Base-by-base conservation (phyloP, 2,113 vertebrate genomes). In the Nestor notabilis region DNA sequence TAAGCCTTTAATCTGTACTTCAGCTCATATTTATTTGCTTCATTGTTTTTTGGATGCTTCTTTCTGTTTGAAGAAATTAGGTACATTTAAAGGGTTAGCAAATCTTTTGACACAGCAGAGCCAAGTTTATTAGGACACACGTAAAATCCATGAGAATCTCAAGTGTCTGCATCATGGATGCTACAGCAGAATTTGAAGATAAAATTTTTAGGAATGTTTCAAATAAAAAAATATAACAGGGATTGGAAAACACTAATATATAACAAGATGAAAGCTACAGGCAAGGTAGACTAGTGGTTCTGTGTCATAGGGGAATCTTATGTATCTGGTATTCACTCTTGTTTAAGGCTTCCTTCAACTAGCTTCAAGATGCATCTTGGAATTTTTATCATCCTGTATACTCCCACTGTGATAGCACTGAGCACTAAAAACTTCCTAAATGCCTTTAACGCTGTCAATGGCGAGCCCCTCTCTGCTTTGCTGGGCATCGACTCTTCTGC, bases 101-200 rank as follows among this genome's bases (percentile, higher is more conserved):
- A 80, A 39, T 33, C 6, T 74, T 70, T 64, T 63, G 39, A 39
- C 0, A 0, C 11, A 66, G 17, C 19, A 61, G 4, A 70, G 25
- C 2, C 2, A 2, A 39, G 5, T 46, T 74, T 63, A 31, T 8
- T 14, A 1, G 17, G n/a, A 60, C 16, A 50, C 7, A 8, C 6
- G 10, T 33, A 44, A 72, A 76, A 69, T 52, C 25, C 10, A 37
- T 10, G 13, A 53, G 27, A 90, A 72, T 1, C 9, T 81, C 24
- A 21, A 24, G 14, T 41, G 37, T 52, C 23, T 74, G 20, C 14
- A 66, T 28, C 0, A 3, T 20, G 76, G 11, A 29, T 66, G 9
- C 28, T 35, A 44, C 27, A 46, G 29, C 19, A 82, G 18, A 79
- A 3, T 61, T 60, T 28, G 29, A 69, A 80, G 17, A 63, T 3